These are phyloP conservation scores for Scarus forsteni DNA, from an alignment of 2,797 vertebrate species.

Conservation along the genomic window DNA sequence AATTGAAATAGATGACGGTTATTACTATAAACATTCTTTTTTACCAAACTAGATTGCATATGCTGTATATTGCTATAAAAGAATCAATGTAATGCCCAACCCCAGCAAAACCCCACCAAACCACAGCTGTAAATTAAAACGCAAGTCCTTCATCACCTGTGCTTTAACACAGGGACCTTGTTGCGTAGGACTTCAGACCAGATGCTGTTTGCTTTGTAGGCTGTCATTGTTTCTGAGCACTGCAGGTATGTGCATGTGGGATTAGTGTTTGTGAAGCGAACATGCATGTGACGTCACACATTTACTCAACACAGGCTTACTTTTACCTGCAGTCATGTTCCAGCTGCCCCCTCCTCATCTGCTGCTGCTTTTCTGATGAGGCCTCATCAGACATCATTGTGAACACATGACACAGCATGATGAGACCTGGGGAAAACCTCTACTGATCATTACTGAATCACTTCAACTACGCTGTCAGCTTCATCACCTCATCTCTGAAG, in stretches of 20 bases:
- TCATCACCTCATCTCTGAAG: not conserved
- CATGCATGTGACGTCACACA: slow-evolving; percentile 8
- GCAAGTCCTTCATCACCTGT: too few relatives aligned
- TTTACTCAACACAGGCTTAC: slow-evolving; percentile 15
- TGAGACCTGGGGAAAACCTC: not conserved
- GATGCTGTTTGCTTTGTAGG: slow-evolving; percentile 21
- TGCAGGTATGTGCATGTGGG: not conserved
- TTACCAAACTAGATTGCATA: too few relatives aligned
- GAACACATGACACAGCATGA: too few relatives aligned
- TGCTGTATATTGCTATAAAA: too few relatives aligned
- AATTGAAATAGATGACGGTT: too few relatives aligned
- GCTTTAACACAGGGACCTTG: too few relatives aligned
- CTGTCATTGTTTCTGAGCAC: slow-evolving; percentile 6
- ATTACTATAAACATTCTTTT: too few relatives aligned
- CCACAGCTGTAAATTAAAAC: too few relatives aligned
- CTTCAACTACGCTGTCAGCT: not conserved
- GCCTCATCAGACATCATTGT: not conserved
- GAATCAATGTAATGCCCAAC: too few relatives aligned
- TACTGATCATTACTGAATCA: slow-evolving; percentile 6
- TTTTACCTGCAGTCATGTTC: slow-evolving; percentile 25
- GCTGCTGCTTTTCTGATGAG: slow-evolving; percentile 10
- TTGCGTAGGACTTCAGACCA: slow-evolving; percentile 21
- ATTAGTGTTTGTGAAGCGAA: slow-evolving; percentile 10
- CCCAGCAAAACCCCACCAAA: too few relatives aligned
- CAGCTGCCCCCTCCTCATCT: slow-evolving; percentile 29